phyloP scores from a whole-genome alignment of 2,888 invertebrate species.

The Shargacucullia verbasci region DNA sequence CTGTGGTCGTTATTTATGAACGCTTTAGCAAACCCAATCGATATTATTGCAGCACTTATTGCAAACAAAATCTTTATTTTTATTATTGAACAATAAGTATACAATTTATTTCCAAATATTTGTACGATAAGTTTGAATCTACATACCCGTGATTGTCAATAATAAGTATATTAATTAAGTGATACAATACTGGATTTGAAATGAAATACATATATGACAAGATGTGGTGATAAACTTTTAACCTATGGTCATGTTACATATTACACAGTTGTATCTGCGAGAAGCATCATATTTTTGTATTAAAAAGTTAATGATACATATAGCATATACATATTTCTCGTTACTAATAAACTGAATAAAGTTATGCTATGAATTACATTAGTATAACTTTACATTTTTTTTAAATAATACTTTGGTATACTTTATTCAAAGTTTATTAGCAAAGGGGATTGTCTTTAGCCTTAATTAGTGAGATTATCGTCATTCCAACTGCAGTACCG shows the following conservation, averaged over 20 bases:
- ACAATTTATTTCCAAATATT: conserved; percentile 23
- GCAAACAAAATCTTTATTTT: no score
- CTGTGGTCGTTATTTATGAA: no score
- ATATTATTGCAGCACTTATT: no score
- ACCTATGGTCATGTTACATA: conserved; percentile 31
- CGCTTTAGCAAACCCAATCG: no score
- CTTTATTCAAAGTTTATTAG: no score
- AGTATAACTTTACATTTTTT: no score
- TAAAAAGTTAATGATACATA: conserved; percentile 15
- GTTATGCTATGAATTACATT: no score
- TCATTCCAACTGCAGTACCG: conserved; percentile 12
- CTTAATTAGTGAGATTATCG: conserved; percentile 37
- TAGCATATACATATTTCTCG: no score
- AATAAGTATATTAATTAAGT: conserved; percentile 19
- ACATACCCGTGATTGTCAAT: no score
- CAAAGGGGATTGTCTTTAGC: conserved; percentile 28
- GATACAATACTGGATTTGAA: conserved; percentile 44
- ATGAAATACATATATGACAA: conserved; percentile 23
- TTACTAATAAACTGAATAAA: no score
- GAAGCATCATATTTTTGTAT: conserved; percentile 51
- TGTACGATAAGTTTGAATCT: conserved; percentile 25
- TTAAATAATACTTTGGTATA: no score
- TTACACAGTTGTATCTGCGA: conserved; percentile 28
- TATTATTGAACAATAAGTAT: no score
- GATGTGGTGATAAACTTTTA: conserved; percentile 39